A percentile compares a stretch with the other conserved stretches of the same genome.
phyloP scores from a whole-genome alignment of 2,113 vertebrate species.

The Ciconia boyciana region DNA sequence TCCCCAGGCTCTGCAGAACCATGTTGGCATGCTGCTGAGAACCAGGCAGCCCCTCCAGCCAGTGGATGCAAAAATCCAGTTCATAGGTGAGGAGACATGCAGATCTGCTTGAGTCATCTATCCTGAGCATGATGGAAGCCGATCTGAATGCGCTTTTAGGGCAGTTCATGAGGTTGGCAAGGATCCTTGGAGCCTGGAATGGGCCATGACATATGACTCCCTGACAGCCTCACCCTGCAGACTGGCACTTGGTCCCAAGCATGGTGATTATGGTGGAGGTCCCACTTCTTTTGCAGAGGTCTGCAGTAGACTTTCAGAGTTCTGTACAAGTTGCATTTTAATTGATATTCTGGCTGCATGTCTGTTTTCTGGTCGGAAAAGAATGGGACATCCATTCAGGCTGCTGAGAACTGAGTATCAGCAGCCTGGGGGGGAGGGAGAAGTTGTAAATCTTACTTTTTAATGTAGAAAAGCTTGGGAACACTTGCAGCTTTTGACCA shows the following conservation, averaged over 20 bases:
- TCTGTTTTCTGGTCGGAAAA: not conserved
- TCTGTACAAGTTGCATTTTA: not conserved
- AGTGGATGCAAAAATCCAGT: slow-evolving; percentile 80
- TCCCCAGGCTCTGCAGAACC: slow-evolving; percentile 47
- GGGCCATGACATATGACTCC: not conserved
- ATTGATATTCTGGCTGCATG: not conserved
- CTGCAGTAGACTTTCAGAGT: not conserved
- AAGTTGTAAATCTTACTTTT: not conserved
- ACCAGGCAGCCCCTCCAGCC: slow-evolving; percentile 50
- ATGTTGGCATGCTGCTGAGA: slow-evolving; percentile 56
- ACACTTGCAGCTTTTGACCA: not conserved
- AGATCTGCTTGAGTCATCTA: not conserved
- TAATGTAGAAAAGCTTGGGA: not conserved
- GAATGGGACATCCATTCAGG: not conserved
- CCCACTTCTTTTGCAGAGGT: not conserved
- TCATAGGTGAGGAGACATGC: slow-evolving; percentile 79
- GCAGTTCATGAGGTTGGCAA: not conserved
- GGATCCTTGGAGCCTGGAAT: not conserved
- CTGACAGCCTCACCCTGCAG: not conserved
- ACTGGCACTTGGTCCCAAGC: not conserved
- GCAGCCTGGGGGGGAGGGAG: not conserved
- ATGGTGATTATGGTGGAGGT: not conserved
- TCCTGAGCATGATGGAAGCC: not conserved
- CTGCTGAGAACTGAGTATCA: not conserved
- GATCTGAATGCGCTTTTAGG: not conserved